Percentiles rank a stretch among this genome's conserved stretches.
Evolutionary conservation across 1,140 invertebrate species (phyloP).

Genomic region (Nymphalis io): DNA sequence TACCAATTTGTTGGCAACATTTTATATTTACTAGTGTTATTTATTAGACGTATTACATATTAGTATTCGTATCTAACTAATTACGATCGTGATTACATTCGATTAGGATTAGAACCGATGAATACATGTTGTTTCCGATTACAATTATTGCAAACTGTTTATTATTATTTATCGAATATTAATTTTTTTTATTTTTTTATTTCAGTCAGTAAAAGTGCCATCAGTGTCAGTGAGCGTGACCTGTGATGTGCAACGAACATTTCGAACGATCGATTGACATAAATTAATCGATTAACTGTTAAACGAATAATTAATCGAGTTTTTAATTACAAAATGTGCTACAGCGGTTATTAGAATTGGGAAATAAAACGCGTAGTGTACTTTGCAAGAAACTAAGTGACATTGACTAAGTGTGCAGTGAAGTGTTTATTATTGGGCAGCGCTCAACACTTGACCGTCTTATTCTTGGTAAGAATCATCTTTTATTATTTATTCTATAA

Average conservation of each 20-base stretch:
- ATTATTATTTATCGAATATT: not conserved
- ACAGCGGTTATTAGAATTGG: constrained; percentile 17
- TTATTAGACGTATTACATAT: not conserved
- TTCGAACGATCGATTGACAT: constrained; percentile 26
- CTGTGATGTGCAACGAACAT: constrained; percentile 23
- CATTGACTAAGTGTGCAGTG: constrained; percentile 31
- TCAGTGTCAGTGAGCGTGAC: constrained; percentile 34
- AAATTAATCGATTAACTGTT: constrained; percentile 38
- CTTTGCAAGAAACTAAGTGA: constrained; percentile 19
- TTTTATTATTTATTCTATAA: not conserved
- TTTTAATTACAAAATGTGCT: constrained; percentile 30
- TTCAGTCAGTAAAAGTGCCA: constrained; percentile 35
- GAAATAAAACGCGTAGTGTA: constrained; percentile 20
- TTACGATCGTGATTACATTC: not conserved
- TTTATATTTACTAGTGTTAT: not conserved
- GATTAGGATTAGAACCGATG: not conserved
- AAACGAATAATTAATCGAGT: constrained; percentile 35
- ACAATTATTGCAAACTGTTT: not conserved
- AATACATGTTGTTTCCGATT: not conserved
- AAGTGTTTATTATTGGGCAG: constrained; percentile 34
- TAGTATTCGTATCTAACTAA: not conserved
- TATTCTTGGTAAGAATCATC: constrained; percentile 23
- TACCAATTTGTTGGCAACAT: not conserved
- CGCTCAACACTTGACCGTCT: constrained; percentile 26
- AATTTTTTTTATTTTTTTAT: constrained; percentile 21